phyloP scores from a whole-genome alignment of 2,113 vertebrate genomes.

The Coryphaenoides rupestris region DNA sequence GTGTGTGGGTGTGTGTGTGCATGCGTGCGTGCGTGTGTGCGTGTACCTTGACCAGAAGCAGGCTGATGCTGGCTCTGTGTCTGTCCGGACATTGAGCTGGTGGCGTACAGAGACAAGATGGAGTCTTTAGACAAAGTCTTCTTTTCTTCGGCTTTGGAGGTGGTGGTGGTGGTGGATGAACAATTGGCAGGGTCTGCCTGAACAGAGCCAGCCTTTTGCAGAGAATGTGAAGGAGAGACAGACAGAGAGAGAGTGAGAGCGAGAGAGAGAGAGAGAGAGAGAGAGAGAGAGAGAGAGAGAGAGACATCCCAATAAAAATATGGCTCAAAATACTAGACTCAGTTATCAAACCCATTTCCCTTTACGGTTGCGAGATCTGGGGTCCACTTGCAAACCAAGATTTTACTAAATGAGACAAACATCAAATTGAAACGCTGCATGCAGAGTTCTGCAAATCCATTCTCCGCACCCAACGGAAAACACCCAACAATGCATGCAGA shows the following conservation, averaged over 20 bases:
- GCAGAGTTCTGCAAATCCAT: too few species aligned
- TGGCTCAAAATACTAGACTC: too few species aligned
- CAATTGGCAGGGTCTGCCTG: slow-evolving; percentile 47
- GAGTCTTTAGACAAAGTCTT: slow-evolving; percentile 94
- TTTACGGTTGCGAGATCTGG: too few species aligned
- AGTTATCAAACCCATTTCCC: too few species aligned
- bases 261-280: neutral
- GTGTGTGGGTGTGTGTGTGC: too few species aligned
- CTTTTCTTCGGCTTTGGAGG: slow-evolving; percentile 85
- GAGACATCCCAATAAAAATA: too few species aligned
- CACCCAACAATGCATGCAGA: too few species aligned
- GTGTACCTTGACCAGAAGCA: slow-evolving; percentile 52
- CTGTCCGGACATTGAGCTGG: slow-evolving; percentile 77
- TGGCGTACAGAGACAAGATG: slow-evolving; percentile 89
- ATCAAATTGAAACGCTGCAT: too few species aligned
- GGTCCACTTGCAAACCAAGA: too few species aligned
- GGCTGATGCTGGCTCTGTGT: slow-evolving; percentile 67
- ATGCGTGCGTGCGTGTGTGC: slow-evolving; percentile 7
- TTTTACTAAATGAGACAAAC: too few species aligned
- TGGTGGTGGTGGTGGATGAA: slow-evolving; percentile 41
- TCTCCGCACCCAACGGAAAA: too few species aligned
- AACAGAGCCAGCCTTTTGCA: slow-evolving; percentile 72
- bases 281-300: too few species aligned
- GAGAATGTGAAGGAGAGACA: slow-evolving; percentile 18
- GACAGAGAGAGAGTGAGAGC: slow-evolving; percentile 5